Percentiles rank a stretch among this genome's conserved stretches.
Conservation (phyloP, 2,888 invertebrate genomes). For the Drosophila tripunctata region DNA sequence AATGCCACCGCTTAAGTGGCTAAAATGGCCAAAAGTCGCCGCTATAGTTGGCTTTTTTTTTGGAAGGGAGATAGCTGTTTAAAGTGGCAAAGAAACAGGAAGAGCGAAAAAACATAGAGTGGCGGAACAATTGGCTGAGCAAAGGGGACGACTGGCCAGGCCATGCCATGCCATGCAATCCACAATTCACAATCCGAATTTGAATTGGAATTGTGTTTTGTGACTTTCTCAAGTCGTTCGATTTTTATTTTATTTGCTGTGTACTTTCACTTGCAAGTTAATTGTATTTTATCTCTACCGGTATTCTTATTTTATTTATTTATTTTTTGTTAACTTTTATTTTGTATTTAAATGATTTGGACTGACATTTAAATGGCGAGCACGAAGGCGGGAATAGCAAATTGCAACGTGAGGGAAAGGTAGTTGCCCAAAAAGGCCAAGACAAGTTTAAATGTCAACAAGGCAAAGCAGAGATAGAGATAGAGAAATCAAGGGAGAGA, state of each 20-base stretch:
- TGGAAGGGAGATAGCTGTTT: neutral
- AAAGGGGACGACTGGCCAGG: neutral
- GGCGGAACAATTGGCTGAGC: neutral
- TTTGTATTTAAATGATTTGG: constrained; percentile 41
- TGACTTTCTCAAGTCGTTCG: constrained; percentile 70
- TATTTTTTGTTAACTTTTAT: constrained; percentile 27
- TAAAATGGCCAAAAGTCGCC: constrained; percentile 59
- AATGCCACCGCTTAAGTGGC: constrained; percentile 75
- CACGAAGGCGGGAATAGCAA: constrained; percentile 24
- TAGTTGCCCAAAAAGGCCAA: constrained; percentile 13
- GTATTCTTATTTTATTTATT: constrained; percentile 17
- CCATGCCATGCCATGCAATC: constrained; percentile 42
- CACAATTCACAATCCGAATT: constrained; percentile 32
- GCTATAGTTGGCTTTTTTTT: constrained; percentile 15
- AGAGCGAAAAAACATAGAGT: neutral
- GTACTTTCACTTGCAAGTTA: constrained; percentile 68
- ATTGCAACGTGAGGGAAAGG: constrained; percentile 57
- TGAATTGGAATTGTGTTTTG: constrained; percentile 44
- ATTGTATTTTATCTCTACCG: constrained; percentile 24
- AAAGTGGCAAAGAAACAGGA: neutral
- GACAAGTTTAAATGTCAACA: constrained; percentile 49
- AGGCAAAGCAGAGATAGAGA: constrained; percentile 11
- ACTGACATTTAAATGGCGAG: constrained; percentile 56
- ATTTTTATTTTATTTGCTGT: constrained; percentile 32
- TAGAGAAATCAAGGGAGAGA: neutral